Conservation (phyloP, 2,888 invertebrate genomes). For the Drosophila imparisetae region DNA sequence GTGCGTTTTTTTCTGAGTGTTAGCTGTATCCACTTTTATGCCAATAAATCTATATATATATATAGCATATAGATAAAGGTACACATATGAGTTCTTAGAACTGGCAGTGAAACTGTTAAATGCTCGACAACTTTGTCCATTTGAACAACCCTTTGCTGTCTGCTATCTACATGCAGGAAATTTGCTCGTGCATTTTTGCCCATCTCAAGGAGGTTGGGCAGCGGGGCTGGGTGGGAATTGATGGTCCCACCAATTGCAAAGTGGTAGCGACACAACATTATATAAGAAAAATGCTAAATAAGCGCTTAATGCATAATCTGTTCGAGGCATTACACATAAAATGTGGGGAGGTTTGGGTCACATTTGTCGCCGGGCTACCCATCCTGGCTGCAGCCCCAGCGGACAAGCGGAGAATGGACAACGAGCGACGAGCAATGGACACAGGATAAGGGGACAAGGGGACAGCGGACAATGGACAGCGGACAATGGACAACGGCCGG, state of each 20-base stretch:
- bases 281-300: slow-evolving; percentile 79
- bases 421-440: neutral
- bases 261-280: slow-evolving; percentile 56
- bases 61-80: neutral
- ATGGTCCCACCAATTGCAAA: slow-evolving; percentile 55
- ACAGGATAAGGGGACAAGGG: neutral
- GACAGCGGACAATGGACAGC: slow-evolving; percentile 3
- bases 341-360: slow-evolving; percentile 16
- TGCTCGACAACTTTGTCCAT: slow-evolving; percentile 12
- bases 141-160: slow-evolving; percentile 42
- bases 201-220: neutral
- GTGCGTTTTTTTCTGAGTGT: neutral
- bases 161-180: slow-evolving; percentile 18
- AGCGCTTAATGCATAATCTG: slow-evolving; percentile 82
- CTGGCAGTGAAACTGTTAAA: slow-evolving; percentile 21
- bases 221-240: slow-evolving; percentile 16
- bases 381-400: slow-evolving; percentile 5
- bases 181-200: slow-evolving; percentile 33
- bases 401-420: slow-evolving; percentile 4
- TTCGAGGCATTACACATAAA: slow-evolving; percentile 47
- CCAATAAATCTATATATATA: neutral
- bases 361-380: slow-evolving; percentile 4
- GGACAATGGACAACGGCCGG: slow-evolving; percentile 34
- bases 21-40: neutral
- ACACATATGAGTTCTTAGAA: slow-evolving; percentile 2